These are phyloP conservation scores for Rallus crepitans DNA, from an alignment of 2,797 vertebrate genomes.

Conservation along the genomic window DNA sequence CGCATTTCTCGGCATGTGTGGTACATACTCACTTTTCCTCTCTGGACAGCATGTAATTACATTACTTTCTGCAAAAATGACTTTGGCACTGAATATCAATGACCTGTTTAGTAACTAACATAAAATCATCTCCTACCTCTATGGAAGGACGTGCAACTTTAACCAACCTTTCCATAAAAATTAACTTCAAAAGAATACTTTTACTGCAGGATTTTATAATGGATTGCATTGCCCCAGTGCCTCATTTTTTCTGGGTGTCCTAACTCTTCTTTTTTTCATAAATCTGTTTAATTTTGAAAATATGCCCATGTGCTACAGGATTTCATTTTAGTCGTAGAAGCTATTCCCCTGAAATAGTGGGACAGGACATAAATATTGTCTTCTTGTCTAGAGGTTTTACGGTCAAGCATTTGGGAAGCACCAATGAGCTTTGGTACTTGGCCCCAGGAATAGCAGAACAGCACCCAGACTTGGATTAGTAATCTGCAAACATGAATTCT, in stretches of 20 bases:
- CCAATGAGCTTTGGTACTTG: not conserved
- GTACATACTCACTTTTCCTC: not conserved
- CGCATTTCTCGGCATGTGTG: not conserved
- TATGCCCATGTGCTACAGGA: not conserved
- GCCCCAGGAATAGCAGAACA: not conserved
- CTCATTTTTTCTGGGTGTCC: not conserved
- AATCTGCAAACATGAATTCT: not conserved
- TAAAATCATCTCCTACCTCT: slow-evolving; percentile 15
- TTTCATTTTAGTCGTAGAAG: not conserved
- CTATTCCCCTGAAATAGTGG: not conserved
- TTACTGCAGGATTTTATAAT: not conserved
- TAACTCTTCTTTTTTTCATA: not conserved
- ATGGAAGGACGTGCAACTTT: not conserved
- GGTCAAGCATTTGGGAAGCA: not conserved
- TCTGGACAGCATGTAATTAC: slow-evolving; percentile 17
- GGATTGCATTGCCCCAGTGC: not conserved
- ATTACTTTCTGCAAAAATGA: slow-evolving; percentile 14
- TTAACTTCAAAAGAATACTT: slow-evolving; percentile 1
- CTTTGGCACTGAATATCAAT: slow-evolving; percentile 42
- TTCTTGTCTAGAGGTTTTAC: not conserved
- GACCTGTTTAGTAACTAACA: slow-evolving; percentile 35
- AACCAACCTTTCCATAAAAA: slow-evolving; percentile 13
- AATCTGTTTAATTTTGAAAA: not conserved
- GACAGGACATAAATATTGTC: not conserved
- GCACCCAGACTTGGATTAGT: not conserved